Percentiles rank a stretch among this genome's conserved stretches.
Evolutionary conservation across 2,797 vertebrate genomes (phyloP).

Genomic region (Psittacula echo): DNA sequence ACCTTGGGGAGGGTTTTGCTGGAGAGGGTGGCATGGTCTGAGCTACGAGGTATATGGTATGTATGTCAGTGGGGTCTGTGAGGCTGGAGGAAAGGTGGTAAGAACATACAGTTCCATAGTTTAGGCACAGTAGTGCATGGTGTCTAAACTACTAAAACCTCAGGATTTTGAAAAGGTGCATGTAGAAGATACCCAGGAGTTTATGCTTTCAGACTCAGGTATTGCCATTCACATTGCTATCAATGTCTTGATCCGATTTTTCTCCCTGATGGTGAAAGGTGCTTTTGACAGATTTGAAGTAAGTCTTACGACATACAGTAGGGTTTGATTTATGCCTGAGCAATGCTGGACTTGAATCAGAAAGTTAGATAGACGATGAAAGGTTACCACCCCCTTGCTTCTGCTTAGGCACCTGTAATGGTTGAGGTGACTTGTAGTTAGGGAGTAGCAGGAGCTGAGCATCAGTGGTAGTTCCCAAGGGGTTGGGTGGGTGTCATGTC

Average conservation of each 20-base stretch:
- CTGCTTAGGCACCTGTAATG: not conserved
- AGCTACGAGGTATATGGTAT: not conserved
- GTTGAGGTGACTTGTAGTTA: not conserved
- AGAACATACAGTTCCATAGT: not conserved
- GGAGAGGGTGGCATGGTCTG: not conserved
- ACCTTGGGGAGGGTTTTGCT: not conserved
- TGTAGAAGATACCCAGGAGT: not conserved
- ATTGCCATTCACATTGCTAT: not conserved
- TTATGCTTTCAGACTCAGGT: not conserved
- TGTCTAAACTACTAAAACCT: rapidly evolving
- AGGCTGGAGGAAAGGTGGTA: not conserved
- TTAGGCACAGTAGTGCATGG: not conserved
- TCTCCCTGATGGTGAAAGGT: not conserved
- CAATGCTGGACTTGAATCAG: not conserved
- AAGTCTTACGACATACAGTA: not conserved
- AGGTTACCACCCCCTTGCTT: not conserved
- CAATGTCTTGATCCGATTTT: not conserved
- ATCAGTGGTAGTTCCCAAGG: not conserved
- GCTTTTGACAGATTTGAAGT: not conserved
- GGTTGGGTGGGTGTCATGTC: not conserved
- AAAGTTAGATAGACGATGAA: not conserved
- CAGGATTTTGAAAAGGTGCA: not conserved
- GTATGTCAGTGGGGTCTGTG: too few species aligned
- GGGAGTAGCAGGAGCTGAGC: not conserved
- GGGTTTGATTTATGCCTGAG: not conserved